Evolutionary conservation across 2,797 vertebrate genomes (phyloP), one percentile per base, ranked within the genome.

Genomic region (Sparus aurata): DNA sequence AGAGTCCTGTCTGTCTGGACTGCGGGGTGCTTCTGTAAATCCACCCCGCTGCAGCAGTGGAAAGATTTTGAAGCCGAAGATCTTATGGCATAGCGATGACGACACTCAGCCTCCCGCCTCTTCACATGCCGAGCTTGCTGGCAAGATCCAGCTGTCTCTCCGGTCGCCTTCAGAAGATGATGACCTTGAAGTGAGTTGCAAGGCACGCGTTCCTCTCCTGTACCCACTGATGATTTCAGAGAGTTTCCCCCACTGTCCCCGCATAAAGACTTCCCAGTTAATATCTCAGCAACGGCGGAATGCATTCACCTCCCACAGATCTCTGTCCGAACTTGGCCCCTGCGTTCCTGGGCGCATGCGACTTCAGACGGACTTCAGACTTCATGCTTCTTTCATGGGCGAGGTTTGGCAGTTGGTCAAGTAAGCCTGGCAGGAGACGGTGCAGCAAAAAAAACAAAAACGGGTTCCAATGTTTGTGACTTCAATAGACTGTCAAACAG

Each of bases 101-200:
- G 20, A 66, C 46, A 55, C 50, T 3, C 17, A 69, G 54, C 38
- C 74, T 66, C 65, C 52, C 41, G 50, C 68, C 52, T 82, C 61
- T 83, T 66, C 12, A 30, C 70, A 65, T 79, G 72, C 57, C 0
- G 3, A n/a, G 76, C 75, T 71, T 2, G 58, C 76, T 78, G 80
- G 70, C 69, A 81, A 57, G 69, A 75, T 82, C 79, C 82, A 77
- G 69, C 85, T 83, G 86, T 82, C 76, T 80, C 61, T 82, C 50
- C 71, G 69, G 61, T 67, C 2, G 43, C 53, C 64, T 80, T 85
- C 38, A 80, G 69, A 86, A 83, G 65, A 81, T 71, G 78, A 79
- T 90, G 89, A 90, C 86, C 85, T 91, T 90, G 82, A 86, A 73
- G 74, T 68, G 45, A 52, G 27, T 27, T 75, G 80, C 58, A 59